Conservation (phyloP, 2,113 vertebrate species). For the Oncorhynchus tshawytscha region DNA sequence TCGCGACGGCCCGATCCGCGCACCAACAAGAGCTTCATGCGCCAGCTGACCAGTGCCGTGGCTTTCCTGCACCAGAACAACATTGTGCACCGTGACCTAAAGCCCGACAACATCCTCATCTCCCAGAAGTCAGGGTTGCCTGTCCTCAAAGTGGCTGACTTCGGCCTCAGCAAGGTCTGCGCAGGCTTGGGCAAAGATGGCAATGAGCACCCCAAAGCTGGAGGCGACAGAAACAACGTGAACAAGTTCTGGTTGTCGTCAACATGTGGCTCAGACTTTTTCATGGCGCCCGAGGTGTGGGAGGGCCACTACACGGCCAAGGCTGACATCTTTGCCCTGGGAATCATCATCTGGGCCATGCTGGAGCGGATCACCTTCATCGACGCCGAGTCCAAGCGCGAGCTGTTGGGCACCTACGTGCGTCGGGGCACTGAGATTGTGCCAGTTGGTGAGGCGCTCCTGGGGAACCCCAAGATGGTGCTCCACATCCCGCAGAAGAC, state of each 20-base stretch:
- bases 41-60: slow-evolving; percentile 92
- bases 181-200: slow-evolving; percentile 81
- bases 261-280: slow-evolving; percentile 94
- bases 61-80: slow-evolving; percentile 98
- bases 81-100: slow-evolving; percentile 94
- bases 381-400: slow-evolving; percentile 92
- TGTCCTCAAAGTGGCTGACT: slow-evolving; percentile 93
- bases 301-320: slow-evolving; percentile 98
- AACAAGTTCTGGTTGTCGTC: slow-evolving; percentile 97
- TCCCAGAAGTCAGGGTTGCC: slow-evolving; percentile 87
- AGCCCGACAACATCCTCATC: slow-evolving; percentile 97
- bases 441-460: slow-evolving; percentile 93
- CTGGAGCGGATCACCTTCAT: slow-evolving; percentile 95
- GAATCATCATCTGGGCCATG: slow-evolving; percentile 99
- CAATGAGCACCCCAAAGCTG: slow-evolving; percentile 42
- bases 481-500: slow-evolving; percentile 94
- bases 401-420: slow-evolving; percentile 93
- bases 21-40: slow-evolving; percentile 93
- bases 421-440: slow-evolving; percentile 92
- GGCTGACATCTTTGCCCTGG: slow-evolving; percentile 95
- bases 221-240: slow-evolving; percentile 74
- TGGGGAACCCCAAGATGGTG: slow-evolving; percentile 99
- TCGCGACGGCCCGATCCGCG: slow-evolving; percentile 87
- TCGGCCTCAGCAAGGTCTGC: slow-evolving; percentile 95
- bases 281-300: slow-evolving; percentile 98